Percentiles rank a stretch among this genome's conserved stretches.
These are phyloP conservation scores for Actinernus sp. DNA, from an alignment of 92 coral and sea anemone species.

Conservation along the genomic window DNA sequence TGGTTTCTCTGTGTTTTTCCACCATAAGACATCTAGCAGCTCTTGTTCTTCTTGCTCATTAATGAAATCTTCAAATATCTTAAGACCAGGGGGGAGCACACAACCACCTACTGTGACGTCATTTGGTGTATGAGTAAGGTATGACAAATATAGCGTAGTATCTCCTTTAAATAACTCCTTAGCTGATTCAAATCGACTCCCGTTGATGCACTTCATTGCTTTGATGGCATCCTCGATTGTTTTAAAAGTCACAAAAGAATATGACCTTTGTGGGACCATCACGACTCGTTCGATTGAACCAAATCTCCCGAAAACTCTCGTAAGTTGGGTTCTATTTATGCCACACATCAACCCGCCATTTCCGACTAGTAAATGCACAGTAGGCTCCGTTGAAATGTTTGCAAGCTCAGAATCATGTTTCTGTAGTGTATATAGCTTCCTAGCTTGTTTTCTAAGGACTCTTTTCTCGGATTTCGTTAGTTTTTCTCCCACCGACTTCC, in stretches of 20 bases:
- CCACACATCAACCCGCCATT: constrained; percentile 99
- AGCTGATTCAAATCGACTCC: constrained; percentile 61
- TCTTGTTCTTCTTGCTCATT: constrained; percentile 71
- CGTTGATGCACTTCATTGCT: constrained; percentile 78
- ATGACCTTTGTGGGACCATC: constrained; percentile 94
- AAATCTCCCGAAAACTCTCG: constrained; percentile 67
- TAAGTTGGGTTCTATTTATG: constrained; percentile 66
- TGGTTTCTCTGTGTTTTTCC: constrained; percentile 23
- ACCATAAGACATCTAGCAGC: constrained; percentile 65
- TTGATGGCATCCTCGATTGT: constrained; percentile 61
- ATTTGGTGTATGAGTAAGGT: constrained; percentile 65
- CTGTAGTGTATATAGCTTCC: constrained; percentile 71
- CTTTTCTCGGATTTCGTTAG: constrained; percentile 92
- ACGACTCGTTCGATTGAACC: constrained; percentile 76
- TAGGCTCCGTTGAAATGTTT: constrained; percentile 71
- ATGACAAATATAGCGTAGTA: constrained; percentile 77
- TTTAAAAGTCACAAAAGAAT: constrained; percentile 77
- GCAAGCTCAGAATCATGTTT: constrained; percentile 69
- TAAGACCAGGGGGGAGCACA: constrained; percentile 77
- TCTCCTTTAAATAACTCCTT: constrained; percentile 62
- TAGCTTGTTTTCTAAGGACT: constrained; percentile 82
- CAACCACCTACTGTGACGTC: constrained; percentile 37
- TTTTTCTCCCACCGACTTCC: constrained; percentile 55
- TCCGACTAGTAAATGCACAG: constrained; percentile 84
- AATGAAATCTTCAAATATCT: constrained; percentile 77